A percentile compares a stretch with the other conserved stretches of the same genome.
Conservation (phyloP, 2,113 vertebrate genomes). For the Lynx canadensis region DNA sequence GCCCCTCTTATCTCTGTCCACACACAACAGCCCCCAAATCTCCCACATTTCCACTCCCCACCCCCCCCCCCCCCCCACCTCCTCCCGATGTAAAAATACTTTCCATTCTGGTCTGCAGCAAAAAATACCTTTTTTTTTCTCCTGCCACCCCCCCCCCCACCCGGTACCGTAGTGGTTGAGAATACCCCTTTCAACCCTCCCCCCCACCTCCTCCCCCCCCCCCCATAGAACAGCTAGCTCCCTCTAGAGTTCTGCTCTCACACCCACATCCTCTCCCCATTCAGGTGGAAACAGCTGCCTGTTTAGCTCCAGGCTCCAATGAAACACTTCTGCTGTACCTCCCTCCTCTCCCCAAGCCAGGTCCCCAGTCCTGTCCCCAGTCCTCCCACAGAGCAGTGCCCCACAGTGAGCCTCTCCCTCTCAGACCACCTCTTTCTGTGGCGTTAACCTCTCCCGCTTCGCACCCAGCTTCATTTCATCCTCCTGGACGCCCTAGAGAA, state of each 20-base stretch:
- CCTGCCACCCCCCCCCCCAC: not conserved
- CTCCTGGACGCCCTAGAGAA: not conserved
- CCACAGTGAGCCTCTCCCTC: not conserved
- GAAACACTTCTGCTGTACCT: not conserved
- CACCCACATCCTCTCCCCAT: not conserved
- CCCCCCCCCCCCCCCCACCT: not conserved
- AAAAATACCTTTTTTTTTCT: not conserved
- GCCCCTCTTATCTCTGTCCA: not conserved
- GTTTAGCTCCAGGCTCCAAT: not conserved
- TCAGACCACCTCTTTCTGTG: too few relatives aligned
- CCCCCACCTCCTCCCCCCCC: not conserved
- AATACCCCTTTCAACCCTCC: not conserved
- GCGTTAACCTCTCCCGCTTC: not conserved
- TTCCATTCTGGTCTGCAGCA: not conserved
- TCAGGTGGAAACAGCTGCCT: not conserved
- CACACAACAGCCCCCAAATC: not conserved
- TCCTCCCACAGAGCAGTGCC: not conserved
- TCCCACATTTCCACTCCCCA: not conserved
- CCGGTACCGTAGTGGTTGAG: not conserved
- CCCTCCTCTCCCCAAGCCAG: not conserved
- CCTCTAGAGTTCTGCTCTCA: not conserved
- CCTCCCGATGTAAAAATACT: constrained; percentile 5
- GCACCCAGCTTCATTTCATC: not conserved
- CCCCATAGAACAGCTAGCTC: not conserved
- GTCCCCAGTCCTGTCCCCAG: not conserved